These are phyloP conservation scores for Camarhynchus parvulus DNA, from an alignment of 2,113 vertebrate species.

Conservation along the genomic window DNA sequence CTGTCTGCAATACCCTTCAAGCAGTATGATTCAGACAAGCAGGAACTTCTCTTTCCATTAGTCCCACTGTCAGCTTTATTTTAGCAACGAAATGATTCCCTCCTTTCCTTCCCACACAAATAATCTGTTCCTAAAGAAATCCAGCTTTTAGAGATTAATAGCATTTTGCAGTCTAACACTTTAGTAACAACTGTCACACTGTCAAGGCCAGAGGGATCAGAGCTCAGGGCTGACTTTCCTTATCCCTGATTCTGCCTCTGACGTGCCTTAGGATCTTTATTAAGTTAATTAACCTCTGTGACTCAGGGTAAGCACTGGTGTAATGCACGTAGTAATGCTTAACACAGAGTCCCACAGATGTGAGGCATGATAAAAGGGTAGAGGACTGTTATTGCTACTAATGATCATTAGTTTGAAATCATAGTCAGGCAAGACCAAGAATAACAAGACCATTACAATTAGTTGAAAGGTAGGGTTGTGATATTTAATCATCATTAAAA, in stretches of 20 bases:
- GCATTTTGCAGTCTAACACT: neutral
- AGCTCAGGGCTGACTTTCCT: neutral
- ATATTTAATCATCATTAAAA: slow-evolving; percentile 46
- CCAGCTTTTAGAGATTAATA: neutral
- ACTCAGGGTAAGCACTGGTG: slow-evolving; percentile 40
- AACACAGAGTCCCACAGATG: slow-evolving; percentile 12
- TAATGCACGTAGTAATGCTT: slow-evolving; percentile 25
- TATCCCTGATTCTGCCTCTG: slow-evolving; percentile 15
- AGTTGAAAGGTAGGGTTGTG: slow-evolving; percentile 28
- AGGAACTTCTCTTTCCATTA: slow-evolving; percentile 28
- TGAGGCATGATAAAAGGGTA: slow-evolving; percentile 40
- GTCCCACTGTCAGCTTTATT: neutral
- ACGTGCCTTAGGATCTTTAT: neutral
- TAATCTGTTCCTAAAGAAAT: neutral
- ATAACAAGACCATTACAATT: slow-evolving; percentile 49
- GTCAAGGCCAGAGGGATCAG: neutral
- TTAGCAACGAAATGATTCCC: neutral
- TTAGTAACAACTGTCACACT: neutral
- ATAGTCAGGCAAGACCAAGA: slow-evolving; percentile 51
- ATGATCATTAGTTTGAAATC: slow-evolving; percentile 52
- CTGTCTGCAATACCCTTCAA: neutral
- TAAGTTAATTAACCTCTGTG: slow-evolving; percentile 62
- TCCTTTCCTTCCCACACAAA: slow-evolving; percentile 5
- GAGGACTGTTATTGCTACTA: slow-evolving; percentile 40
- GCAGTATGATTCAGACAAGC: slow-evolving; percentile 12